phyloP scores from a whole-genome alignment of 2,113 vertebrate genomes.

The Nerophis lumbriciformis region DNA sequence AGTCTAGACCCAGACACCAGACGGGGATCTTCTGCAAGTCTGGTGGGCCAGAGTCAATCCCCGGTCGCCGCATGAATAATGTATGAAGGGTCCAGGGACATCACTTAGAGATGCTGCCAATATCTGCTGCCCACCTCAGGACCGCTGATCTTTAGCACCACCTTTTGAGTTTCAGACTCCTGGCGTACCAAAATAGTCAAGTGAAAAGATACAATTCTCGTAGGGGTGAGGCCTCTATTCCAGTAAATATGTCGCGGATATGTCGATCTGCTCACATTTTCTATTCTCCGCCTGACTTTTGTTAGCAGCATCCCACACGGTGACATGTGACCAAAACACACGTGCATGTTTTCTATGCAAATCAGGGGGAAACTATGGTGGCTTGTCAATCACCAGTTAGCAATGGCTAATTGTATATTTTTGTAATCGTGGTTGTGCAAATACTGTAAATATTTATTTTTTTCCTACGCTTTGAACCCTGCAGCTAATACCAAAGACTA shows the following conservation, averaged over 20 bases:
- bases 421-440: too few relatives aligned
- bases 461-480: too few relatives aligned
- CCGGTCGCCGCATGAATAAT: conserved; percentile 66
- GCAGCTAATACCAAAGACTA: too few relatives aligned
- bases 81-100: conserved; percentile 65
- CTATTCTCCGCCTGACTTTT: too few relatives aligned
- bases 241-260: too few relatives aligned
- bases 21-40: conserved; percentile 53
- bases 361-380: too few relatives aligned
- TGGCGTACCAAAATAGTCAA: conserved; percentile 45
- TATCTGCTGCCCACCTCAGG: conserved; percentile 57
- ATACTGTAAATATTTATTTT: too few relatives aligned
- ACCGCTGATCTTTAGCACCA: conserved; percentile 65
- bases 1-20: conserved; percentile 44
- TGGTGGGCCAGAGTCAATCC: conserved; percentile 43
- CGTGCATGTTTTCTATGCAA: too few relatives aligned
- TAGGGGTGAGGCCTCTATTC: background rate
- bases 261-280: background rate
- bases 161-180: conserved; percentile 60
- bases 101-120: conserved; percentile 70
- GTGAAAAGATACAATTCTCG: conserved; percentile 25
- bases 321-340: background rate
- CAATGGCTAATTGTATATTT: too few relatives aligned
- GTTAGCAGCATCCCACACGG: background rate
- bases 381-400: too few relatives aligned